A percentile compares a stretch with the other conserved stretches of the same genome.
Conservation (phyloP, 2,113 vertebrate species). For the Sprattus sprattus region DNA sequence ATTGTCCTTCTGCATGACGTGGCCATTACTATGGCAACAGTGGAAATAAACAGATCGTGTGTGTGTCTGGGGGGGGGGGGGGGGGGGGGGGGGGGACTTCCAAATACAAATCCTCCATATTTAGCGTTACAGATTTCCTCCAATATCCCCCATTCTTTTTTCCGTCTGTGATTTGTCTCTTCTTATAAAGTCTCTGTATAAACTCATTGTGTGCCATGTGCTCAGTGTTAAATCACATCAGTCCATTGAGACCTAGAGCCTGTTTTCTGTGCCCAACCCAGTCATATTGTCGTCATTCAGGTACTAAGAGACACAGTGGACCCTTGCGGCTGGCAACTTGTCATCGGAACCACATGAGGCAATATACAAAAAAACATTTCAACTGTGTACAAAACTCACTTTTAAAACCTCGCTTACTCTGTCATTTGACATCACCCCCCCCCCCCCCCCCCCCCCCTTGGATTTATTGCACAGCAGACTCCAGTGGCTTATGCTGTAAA, state of each 20-base stretch:
- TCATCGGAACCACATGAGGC: neutral
- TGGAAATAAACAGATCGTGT: no score
- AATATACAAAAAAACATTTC: neutral
- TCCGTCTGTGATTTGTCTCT: no score
- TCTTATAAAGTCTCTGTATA: no score
- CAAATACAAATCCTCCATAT: no score
- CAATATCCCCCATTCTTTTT: no score
- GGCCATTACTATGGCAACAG: no score
- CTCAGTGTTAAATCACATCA: neutral
- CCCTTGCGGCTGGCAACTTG: neutral
- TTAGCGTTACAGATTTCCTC: no score
- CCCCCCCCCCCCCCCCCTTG: neutral
- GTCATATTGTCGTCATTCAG: neutral
- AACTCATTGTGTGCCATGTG: neutral
- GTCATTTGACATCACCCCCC: neutral
- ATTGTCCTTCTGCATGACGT: no score
- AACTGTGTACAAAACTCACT: neutral
- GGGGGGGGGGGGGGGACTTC: no score
- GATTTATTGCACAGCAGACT: neutral
- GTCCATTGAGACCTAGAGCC: neutral
- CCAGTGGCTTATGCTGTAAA: neutral
- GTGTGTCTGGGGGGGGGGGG: no score
- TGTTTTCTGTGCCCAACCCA: neutral
- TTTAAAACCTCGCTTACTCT: neutral
- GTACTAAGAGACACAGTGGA: neutral